These are phyloP conservation scores for Phyllostomus hastatus DNA, from an alignment of 2,113 vertebrate genomes.

Conservation along the genomic window DNA sequence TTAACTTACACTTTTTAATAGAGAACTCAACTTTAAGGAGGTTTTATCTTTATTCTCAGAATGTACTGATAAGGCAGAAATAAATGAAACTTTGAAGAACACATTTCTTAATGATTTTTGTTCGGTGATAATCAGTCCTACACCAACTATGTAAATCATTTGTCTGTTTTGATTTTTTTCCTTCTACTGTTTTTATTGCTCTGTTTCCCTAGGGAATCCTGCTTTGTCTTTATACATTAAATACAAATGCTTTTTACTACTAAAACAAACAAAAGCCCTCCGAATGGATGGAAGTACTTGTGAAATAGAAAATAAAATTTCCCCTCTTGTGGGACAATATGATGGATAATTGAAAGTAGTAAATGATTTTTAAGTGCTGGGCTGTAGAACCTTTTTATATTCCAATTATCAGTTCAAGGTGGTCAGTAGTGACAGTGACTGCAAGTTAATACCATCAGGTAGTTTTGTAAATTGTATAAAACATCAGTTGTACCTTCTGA, in stretches of 20 bases:
- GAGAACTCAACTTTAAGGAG: slow-evolving; percentile 31
- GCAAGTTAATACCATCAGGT: background rate
- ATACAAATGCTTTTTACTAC: slow-evolving; percentile 23
- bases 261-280: slow-evolving; percentile 25
- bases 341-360: background rate
- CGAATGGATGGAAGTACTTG: slow-evolving; percentile 42
- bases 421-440: background rate
- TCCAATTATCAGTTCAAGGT: background rate
- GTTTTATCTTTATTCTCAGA: slow-evolving; percentile 50
- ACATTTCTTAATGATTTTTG: slow-evolving; percentile 41
- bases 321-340: background rate
- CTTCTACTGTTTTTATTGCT: slow-evolving; percentile 48
- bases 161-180: slow-evolving; percentile 50
- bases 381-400: slow-evolving; percentile 7
- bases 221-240: slow-evolving; percentile 60
- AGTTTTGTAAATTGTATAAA: slow-evolving; percentile 23
- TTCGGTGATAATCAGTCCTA: slow-evolving; percentile 18
- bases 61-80: slow-evolving; percentile 25
- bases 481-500: background rate
- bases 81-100: slow-evolving; percentile 34
- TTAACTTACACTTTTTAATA: slow-evolving; percentile 46
- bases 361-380: slow-evolving; percentile 41
- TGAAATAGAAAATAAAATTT: slow-evolving; percentile 55
- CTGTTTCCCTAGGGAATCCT: slow-evolving; percentile 43
- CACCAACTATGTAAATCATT: slow-evolving; percentile 51